phyloP scores from a whole-genome alignment of 2,113 vertebrate species.

The Prionailurus viverrinus region DNA sequence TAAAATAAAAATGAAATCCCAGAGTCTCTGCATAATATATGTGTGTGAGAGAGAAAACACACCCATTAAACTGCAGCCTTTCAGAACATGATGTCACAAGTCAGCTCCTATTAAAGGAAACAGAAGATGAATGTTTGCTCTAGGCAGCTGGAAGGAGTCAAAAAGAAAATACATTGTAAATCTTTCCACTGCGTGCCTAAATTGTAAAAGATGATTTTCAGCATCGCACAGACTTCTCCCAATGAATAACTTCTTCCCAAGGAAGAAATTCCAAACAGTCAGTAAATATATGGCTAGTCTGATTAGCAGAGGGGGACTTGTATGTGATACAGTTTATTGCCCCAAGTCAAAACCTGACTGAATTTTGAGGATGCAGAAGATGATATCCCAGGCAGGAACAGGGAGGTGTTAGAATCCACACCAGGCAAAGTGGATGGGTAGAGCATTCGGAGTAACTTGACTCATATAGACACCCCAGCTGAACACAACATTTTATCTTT shows the following conservation, averaged over 20 bases:
- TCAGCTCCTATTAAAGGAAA: constrained; percentile 81
- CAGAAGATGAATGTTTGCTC: constrained; percentile 81
- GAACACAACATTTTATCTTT: no score
- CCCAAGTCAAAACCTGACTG: background rate
- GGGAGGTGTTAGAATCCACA: background rate
- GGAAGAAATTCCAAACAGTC: constrained; percentile 64
- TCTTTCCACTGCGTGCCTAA: constrained; percentile 68
- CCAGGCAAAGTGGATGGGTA: background rate
- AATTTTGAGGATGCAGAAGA: background rate
- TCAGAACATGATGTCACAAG: constrained; percentile 79
- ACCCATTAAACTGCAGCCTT: constrained; percentile 70
- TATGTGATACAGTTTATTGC: accelerated
- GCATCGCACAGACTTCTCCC: constrained; percentile 29
- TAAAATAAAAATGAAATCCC: constrained; percentile 23
- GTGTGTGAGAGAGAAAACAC: constrained; percentile 42
- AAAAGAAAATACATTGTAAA: constrained; percentile 80
- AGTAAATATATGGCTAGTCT: constrained; percentile 16
- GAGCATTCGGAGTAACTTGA: background rate
- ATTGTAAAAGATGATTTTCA: constrained; percentile 80
- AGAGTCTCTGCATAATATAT: constrained; percentile 34
- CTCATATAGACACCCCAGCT: accelerated
- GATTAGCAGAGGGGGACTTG: background rate
- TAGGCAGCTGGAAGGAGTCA: constrained; percentile 74
- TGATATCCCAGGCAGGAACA: accelerated
- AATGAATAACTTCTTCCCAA: constrained; percentile 64